Evolutionary conservation across 2,113 vertebrate species (phyloP).

Genomic region (Psettodes erumei): DNA sequence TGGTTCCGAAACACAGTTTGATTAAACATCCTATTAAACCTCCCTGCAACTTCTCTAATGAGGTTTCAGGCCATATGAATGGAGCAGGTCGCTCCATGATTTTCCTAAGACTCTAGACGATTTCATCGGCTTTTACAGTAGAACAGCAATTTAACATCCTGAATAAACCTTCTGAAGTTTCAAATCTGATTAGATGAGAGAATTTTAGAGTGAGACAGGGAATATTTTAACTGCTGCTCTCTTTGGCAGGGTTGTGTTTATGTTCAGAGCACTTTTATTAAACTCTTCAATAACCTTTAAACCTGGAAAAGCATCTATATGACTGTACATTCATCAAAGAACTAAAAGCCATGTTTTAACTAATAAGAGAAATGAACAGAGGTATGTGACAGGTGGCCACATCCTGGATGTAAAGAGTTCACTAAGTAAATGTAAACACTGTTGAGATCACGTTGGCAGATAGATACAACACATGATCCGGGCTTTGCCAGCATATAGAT

Average conservation of each 20-base stretch:
- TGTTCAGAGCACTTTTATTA: neutral
- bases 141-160: neutral
- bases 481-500: slow-evolving; percentile 37
- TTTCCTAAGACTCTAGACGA: neutral
- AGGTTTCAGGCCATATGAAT: slow-evolving; percentile 5
- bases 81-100: neutral
- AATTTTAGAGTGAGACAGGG: neutral
- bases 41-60: neutral
- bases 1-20: slow-evolving; percentile 15
- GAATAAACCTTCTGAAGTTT: neutral
- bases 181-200: neutral
- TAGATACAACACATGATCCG: slow-evolving; percentile 13
- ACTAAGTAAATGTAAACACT: slow-evolving; percentile 35
- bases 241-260: neutral
- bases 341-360: no score
- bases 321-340: no score
- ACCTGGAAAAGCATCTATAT: neutral
- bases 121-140: neutral
- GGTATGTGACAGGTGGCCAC: slow-evolving; percentile 20
- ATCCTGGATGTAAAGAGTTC: slow-evolving; percentile 9
- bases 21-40: slow-evolving; percentile 18
- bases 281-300: neutral
- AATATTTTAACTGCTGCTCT: neutral
- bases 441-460: slow-evolving; percentile 36
- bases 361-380: no score